Evolutionary conservation across 2,797 vertebrate species (phyloP).

Genomic region (Benthosema pterotum): DNA sequence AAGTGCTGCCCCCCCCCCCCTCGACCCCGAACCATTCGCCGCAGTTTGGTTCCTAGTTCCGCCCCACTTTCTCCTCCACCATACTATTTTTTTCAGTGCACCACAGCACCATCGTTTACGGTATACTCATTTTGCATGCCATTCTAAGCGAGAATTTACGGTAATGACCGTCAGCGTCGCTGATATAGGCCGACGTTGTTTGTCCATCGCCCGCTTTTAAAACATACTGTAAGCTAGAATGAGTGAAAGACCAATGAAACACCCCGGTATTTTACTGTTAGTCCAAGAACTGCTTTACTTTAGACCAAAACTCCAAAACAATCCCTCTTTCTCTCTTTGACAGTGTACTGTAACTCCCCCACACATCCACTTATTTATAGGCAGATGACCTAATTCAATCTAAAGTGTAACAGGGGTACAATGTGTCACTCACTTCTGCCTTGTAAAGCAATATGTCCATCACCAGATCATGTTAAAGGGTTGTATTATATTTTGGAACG

Average conservation of each 20-base stretch:
- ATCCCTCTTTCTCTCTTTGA: conserved; percentile 63
- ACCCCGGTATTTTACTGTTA: background rate
- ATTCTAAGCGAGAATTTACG: too few species aligned
- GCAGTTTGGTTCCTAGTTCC: too few species aligned
- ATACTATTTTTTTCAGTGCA: too few species aligned
- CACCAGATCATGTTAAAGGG: conserved; percentile 42
- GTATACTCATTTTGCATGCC: too few species aligned
- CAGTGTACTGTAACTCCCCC: conserved; percentile 49
- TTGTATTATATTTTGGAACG: conserved; percentile 11
- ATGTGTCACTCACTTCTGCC: conserved; percentile 36
- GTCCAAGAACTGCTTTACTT: conserved; percentile 38
- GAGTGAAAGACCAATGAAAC: conserved; percentile 17
- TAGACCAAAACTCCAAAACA: conserved; percentile 50
- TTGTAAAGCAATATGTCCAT: conserved; percentile 57
- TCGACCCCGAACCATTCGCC: too few species aligned
- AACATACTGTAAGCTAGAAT: too few species aligned
- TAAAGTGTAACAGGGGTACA: conserved; percentile 35
- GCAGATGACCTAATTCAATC: conserved; percentile 60
- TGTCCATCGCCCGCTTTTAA: too few species aligned
- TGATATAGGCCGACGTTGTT: too few species aligned
- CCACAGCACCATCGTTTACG: too few species aligned
- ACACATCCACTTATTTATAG: conserved; percentile 71
- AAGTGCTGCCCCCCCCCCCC: too few species aligned
- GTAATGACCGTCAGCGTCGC: too few species aligned
- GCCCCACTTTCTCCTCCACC: too few species aligned